Base-by-base conservation (phyloP, 2,113 vertebrate genomes). In the Phylloscopus whistleri region DNA sequence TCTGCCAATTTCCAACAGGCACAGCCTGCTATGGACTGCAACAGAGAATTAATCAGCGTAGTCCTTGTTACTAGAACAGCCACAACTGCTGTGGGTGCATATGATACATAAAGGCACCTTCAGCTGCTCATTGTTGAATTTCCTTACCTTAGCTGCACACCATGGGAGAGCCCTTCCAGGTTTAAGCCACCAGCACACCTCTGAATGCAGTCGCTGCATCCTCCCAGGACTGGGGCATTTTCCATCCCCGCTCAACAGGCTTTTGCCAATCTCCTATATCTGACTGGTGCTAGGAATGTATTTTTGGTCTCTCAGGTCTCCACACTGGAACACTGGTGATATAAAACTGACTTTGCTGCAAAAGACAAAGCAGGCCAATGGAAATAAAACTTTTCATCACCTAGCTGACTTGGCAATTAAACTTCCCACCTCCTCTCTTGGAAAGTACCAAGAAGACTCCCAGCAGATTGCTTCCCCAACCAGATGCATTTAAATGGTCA, bases 41-140 rank as follows among this genome's bases (percentile, higher is more conserved):
- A 35, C 1, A 17, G 66, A 60, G 79, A 63, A 20, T 30, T 62
- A 31, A 73, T 46, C 52, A 73, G 44, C 0, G 0, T 3, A 56
- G 39, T 4, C 73, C 41, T 68, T 16, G 7, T 31, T 60, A 53
- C 13, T 15, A 43, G 37, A 80, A 68, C 24, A 30, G 62, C 13
- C 67, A 51, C 6, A 49, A 7, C 28, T 63, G 31, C 79, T 72
- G 30, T 39, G 10, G 35, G 18, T 46, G 31, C 7, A 30, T 1
- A 5, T 35, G 60, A 20, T 19, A 8, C 0, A 0, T 37, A 58
- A 55, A 58, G 11, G 7, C 6, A 18, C 20, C 33, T 84, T 37
- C 37, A 64, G 2, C 28, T 78, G 44, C 46, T 33, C 37, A 11
- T 17, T 19, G 9, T 2, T 74, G 43, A 30, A 56, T 59, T 67